Conservation (phyloP, 2,888 invertebrate species). For the Trichacis sp. region DNA sequence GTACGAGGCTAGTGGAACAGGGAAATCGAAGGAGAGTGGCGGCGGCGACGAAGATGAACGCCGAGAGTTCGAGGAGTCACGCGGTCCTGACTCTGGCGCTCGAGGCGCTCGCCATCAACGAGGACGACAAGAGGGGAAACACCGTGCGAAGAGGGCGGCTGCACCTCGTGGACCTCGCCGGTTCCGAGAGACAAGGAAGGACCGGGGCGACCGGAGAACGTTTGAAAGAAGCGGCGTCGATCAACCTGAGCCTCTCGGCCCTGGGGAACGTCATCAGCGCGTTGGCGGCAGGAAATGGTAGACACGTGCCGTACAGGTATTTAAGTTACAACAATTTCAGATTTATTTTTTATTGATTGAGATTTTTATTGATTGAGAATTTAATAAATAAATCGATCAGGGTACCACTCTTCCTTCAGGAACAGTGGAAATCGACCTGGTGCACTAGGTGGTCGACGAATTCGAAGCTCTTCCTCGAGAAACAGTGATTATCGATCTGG, state of each 20-base stretch:
- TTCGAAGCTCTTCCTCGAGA: no score
- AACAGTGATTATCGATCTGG: no score
- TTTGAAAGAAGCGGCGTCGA: slow-evolving; percentile 89
- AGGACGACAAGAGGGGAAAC: slow-evolving; percentile 57
- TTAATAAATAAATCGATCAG: no score
- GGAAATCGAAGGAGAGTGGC: slow-evolving; percentile 86
- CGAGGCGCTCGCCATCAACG: slow-evolving; percentile 78
- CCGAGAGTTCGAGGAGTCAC: slow-evolving; percentile 86
- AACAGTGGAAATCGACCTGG: no score
- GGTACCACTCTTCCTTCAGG: no score
- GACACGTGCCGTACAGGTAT: slow-evolving; percentile 81
- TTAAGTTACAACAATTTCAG: slow-evolving; percentile 52
- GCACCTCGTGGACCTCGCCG: slow-evolving; percentile 90
- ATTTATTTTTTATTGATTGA: no score
- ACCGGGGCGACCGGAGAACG: slow-evolving; percentile 87
- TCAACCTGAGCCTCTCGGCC: slow-evolving; percentile 88
- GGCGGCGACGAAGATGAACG: slow-evolving; percentile 91
- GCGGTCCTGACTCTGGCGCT: slow-evolving; percentile 88
- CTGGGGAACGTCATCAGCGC: slow-evolving; percentile 92
- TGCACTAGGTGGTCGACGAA: no score
- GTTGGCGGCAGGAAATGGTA: slow-evolving; percentile 79
- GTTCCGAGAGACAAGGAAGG: slow-evolving; percentile 88
- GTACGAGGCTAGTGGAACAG: slow-evolving; percentile 78
- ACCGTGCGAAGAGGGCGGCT: slow-evolving; percentile 80
- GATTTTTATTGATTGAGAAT: no score